Evolutionary conservation across 2,797 vertebrate species (phyloP), one percentile per base, ranked within the genome.

Genomic region (Paramormyrops hopkinsi): DNA sequence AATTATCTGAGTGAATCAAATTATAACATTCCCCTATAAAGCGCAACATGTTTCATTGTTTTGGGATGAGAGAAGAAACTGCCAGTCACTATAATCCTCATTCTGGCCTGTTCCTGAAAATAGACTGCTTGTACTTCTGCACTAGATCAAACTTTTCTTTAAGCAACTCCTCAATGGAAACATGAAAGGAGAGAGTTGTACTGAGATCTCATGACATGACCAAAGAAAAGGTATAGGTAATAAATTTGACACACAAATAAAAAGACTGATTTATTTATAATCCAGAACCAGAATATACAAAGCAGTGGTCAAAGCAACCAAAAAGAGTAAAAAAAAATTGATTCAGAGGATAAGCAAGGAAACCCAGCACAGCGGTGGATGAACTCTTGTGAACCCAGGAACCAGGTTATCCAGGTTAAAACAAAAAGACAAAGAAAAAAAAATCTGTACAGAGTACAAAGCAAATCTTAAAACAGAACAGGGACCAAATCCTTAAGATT

Each of bases 261-360:
- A 97, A 97, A 97, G 92, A 95, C 95, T 96, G 96, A 95, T 97
- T 96, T 97, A 96, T 96, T 95, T 94, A 95, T 94, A 94, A 92
- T 93, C 93, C 92, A 94, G 91, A 95, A 95, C 96, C 96, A 97
- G 96, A 97, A 97, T 97, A 97, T 97, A 97, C 97, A 97, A 97
- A 97, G 96, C 96, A 96, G 95, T 96, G 96, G 95, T 96, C 95
- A 95, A 94, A 95, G 95, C 96, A 96, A 96, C 94, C 94, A 91
- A 94, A 94, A 94, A 33, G 11, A 50, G 88, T 83, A 94, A 14
- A 11, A 9, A 93, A 94, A 89, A 50, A 92, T 87, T 12, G 92
- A 91, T 92, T 59, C 87, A 88, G 89, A 90, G 89, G 84, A 92
- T 79, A 90, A 89, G 88, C 48, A 88, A 88, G 54, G 46, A 92